Base-by-base conservation (phyloP, 2,797 vertebrate species). In the Gymnodraco acuticeps region DNA sequence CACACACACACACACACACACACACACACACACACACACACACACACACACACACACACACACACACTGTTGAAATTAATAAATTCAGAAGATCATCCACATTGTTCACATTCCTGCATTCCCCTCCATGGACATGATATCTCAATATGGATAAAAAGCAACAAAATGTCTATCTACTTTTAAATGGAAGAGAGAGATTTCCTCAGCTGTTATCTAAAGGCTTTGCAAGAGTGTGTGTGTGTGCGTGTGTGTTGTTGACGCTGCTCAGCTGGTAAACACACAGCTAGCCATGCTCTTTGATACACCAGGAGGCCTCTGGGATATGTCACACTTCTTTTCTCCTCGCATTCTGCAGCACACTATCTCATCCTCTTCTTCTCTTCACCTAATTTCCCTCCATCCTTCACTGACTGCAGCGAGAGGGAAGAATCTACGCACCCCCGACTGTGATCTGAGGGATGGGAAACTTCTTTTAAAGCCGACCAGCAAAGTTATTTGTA, bases 381-480 rank as follows among this genome's bases (percentile, higher is more conserved):
- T 74, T 74, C 55, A 71, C 59, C 77, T 88, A 77, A 87, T 92
- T 86, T 80, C 48, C 66, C 71, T 82, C 75, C 70, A 79, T 83
- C 76, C 79, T 75, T 85, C 85, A 69, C 56, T 81, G 72, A 88
- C 75, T 85, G 56, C 46, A 77, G 64, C 45, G 47, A 78, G 3
- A 27, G 33, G 74, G n/a, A n/a, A 81, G 77, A 82, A 86, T 83
- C 75, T 75, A 77, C 13, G 43, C 59, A 86, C 85, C 78, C 75
- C 93, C 91, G 60, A 5, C 93, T 92, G 87, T 72, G 91, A 94
- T 92, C 90, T 91, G 83, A 94, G 71, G 68, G 64, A 80, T 74
- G 72, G 23, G 55, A 76, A 84, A 77, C 43, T 73, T 90, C 83
- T 75, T 64, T 77, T 84, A 80, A 79, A 82, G 71, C 74, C 12